These are phyloP conservation scores for Ctenopoma kingsleyae DNA, from an alignment of 2,797 vertebrate species.

Conservation along the genomic window DNA sequence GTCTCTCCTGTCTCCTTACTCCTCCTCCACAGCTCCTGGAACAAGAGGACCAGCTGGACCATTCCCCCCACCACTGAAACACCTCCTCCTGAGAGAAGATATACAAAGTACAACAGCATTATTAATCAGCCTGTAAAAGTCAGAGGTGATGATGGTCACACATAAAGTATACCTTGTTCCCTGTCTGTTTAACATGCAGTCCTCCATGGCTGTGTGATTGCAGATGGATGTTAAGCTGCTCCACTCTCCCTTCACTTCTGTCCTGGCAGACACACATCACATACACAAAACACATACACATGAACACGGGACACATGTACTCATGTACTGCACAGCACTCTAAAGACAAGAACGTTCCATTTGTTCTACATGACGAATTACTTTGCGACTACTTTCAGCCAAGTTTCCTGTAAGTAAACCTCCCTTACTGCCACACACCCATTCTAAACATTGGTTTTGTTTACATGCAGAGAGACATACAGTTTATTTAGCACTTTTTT, in stretches of 20 bases:
- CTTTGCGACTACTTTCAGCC: no score
- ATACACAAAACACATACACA: slow-evolving; percentile 37
- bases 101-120: slow-evolving; percentile 1
- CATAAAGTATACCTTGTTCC: slow-evolving; percentile 50
- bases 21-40: slow-evolving; percentile 92
- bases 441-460: no score
- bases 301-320: slow-evolving; percentile 12
- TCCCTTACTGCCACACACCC: no score
- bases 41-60: slow-evolving; percentile 94
- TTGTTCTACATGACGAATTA: no score
- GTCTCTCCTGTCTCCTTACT: slow-evolving; percentile 90
- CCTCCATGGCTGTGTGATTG: slow-evolving; percentile 72
- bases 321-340: background rate
- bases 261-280: slow-evolving; percentile 84
- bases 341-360: no score
- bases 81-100: slow-evolving; percentile 83
- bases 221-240: slow-evolving; percentile 56
- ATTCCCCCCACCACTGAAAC: slow-evolving; percentile 95
- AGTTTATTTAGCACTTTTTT: no score
- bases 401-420: no score
- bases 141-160: no score
- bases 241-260: slow-evolving; percentile 89
- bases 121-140: background rate
- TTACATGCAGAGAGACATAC: no score
- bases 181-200: slow-evolving; percentile 31